Base-by-base conservation (phyloP, 2,797 vertebrate species). In the Fundulus diaphanus region DNA sequence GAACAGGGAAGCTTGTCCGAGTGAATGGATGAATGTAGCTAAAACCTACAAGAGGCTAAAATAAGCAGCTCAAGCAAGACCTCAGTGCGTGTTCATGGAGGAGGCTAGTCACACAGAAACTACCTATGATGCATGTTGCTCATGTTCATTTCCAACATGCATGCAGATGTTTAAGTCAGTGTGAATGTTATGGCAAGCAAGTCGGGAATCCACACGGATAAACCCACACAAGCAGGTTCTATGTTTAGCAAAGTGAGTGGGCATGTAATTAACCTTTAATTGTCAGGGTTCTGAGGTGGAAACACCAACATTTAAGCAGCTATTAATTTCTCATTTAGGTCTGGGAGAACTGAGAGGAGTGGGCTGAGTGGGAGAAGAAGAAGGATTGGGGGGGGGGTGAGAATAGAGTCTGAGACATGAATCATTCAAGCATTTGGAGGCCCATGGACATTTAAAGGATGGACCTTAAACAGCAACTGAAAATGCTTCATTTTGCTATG, bases 301-400 rank as follows among this genome's bases (percentile, higher is more conserved):
- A 88, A 78, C 74, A 80, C 13, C 9, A 78, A 82, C 35, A 65
- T 42, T 91, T 85, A 85, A 83, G 81, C 77, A 87, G 71, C 78
- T 76, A 80, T 90, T 91, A 85, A 85, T 85, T 76, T 89, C 77
- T 90, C 85, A 82, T 89, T 81, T 88, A 70, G 52, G 27, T 77
- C 31, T 1, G 16, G 75, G 56, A 78, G 71, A 68, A 54, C 35
- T 54, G 52, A 27, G 52, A 54, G n/a, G 0, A 54, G 52, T 54
- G 24, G 51, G 24, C 8, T n/a, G n/a, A 48, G 44, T 16, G 16
- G 42, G 15, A 66, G 49, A 31, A 22, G 66, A 8, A 65, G 61
- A 70, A 51, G 29, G 52, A 67, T 76, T 61, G 76, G n/a, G n/a
- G n/a, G n/a, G n/a, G n/a, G n/a, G n/a, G n/a, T n/a, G n/a, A n/a